These are phyloP conservation scores for Mimas tiliae DNA, from an alignment of 2,888 invertebrate species.

Conservation along the genomic window DNA sequence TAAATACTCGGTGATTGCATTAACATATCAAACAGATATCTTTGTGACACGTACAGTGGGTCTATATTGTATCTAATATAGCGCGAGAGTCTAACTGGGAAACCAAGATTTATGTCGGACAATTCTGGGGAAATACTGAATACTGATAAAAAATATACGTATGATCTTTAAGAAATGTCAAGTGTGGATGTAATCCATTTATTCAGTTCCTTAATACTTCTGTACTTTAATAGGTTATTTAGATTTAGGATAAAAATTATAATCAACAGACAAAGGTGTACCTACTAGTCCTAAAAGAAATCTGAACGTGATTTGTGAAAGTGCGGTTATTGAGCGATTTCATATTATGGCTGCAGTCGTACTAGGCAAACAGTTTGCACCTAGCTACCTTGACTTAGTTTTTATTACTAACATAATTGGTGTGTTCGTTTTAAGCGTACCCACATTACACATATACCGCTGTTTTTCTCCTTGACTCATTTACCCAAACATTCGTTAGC, in stretches of 20 bases:
- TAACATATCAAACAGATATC: slow-evolving; percentile 13
- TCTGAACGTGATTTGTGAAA: no score
- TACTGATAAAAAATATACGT: no score
- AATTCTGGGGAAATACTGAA: not conserved
- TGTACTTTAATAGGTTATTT: not conserved
- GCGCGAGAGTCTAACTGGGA: no score
- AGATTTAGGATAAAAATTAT: not conserved
- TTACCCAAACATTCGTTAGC: not conserved
- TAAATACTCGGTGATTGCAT: slow-evolving; percentile 12
- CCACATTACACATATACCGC: not conserved
- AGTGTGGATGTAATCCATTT: not conserved
- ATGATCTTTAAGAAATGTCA: not conserved
- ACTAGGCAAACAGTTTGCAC: not conserved
- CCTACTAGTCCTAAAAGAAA: not conserved
- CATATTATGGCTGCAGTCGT: not conserved
- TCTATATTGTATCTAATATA: not conserved
- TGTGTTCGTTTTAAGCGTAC: no score
- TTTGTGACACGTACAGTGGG: not conserved
- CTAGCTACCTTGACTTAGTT: not conserved
- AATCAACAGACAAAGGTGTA: not conserved
- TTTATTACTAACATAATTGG: not conserved
- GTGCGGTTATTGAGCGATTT: not conserved
- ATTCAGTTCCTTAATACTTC: not conserved
- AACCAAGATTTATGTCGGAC: no score
- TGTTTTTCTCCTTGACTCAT: not conserved